These are phyloP conservation scores for Samia ricini DNA, from an alignment of 1,140 invertebrate species.

Conservation along the genomic window DNA sequence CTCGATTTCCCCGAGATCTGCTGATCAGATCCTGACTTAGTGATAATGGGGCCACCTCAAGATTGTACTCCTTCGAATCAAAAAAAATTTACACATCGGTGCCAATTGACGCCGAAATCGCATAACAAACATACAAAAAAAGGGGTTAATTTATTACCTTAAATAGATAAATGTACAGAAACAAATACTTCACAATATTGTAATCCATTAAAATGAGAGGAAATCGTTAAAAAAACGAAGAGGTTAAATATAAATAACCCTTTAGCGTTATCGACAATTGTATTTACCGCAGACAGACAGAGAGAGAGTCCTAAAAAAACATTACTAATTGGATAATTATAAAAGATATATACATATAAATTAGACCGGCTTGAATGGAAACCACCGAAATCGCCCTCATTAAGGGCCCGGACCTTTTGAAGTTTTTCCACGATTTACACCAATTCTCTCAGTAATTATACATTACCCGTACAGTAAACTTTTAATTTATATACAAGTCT, in stretches of 20 bases:
- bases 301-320: background rate
- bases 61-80: no score
- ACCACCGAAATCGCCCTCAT: background rate
- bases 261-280: background rate
- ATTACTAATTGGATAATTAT: constrained; percentile 1
- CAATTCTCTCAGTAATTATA: background rate
- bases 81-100: no score
- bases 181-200: no score
- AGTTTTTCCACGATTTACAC: background rate
- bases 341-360: background rate
- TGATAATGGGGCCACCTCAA: no score
- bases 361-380: background rate
- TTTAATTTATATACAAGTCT: background rate
- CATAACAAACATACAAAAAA: no score
- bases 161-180: no score
- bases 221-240: background rate
- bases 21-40: no score
- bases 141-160: no score
- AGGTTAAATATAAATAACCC: background rate
- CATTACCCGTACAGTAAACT: background rate
- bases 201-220: background rate
- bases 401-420: background rate
- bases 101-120: no score
- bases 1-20: no score
- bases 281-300: background rate